Evolutionary conservation across 1,140 invertebrate species (phyloP), one percentile per base, ranked within the genome.

Genomic region (Apis laboriosa): DNA sequence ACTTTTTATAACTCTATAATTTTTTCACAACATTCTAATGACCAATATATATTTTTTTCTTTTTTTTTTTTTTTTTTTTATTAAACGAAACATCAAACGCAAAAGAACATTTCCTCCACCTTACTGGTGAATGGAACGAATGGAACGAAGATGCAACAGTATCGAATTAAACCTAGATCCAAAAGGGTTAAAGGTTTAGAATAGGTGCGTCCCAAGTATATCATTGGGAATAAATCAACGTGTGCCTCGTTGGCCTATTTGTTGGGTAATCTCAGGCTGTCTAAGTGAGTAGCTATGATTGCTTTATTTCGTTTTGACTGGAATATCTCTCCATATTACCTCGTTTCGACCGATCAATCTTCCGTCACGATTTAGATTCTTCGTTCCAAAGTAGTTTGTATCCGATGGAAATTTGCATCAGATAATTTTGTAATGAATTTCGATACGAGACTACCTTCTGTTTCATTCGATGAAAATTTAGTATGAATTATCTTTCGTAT

Each of bases 241-340:
- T 73, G 11, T 34, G 24, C 53, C 70, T 56, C 53, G 53, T 34
- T 43, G 34, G 71, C 53, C 53, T 28, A 19, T 58, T n/a, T 1
- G 21, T 56, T 56, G 53, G 5, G 28, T 28, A 73, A 73, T n/a
- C 24, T 17, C 34, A n/a, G 28, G 13, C 51, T 56, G 19, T 1
- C 71, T 34, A 73, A 73, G 34, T 56, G 53, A 72, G n/a, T 21
- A 15, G 19, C 19, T 13, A 21, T 34, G 55, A 73, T 56, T 56
- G 71, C 71, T 73, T 73, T 73, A 73, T 73, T 73, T 53, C 12
- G 19, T n/a, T 68, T 11, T 15, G 13, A 56, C 53, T 34, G 7
- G 24, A 19, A 8, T 24, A 24, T 28, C 53, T 34, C 34, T 53
- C 9, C 34, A 19, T 7, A 15, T 56, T 56, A 17, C 55, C 55